Percentiles rank a stretch among this genome's conserved stretches.
Evolutionary conservation across 2,797 vertebrate species (phyloP).

Genomic region (Cossypha heuglini): DNA sequence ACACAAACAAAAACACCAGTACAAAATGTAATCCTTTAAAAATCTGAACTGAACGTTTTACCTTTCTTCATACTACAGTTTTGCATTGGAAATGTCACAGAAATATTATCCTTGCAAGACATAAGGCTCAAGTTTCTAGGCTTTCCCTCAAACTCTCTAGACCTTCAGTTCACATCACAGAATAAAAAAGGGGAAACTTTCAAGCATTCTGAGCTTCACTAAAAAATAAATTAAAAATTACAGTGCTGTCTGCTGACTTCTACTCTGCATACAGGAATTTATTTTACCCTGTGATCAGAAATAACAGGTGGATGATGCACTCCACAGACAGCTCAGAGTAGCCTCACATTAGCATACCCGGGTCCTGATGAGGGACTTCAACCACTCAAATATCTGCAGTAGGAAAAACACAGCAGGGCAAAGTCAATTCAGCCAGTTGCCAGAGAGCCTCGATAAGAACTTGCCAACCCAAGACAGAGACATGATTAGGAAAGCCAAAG

Average conservation of each 20-base stretch:
- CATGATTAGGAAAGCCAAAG: not conserved
- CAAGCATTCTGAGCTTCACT: not conserved
- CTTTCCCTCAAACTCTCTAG: not conserved
- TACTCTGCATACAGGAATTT: not conserved
- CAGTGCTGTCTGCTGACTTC: not conserved
- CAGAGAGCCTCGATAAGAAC: fast-evolving
- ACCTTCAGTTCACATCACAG: not conserved
- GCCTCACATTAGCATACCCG: not conserved
- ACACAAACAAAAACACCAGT: not conserved
- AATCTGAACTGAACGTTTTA: not conserved
- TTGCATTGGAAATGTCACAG: not conserved
- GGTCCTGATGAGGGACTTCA: not conserved
- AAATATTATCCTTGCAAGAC: not conserved
- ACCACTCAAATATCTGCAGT: not conserved
- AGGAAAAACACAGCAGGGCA: not conserved
- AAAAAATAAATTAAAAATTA: not conserved
- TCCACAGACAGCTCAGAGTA: not conserved
- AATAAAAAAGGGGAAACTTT: not conserved
- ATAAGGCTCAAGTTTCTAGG: not conserved
- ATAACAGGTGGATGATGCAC: not conserved
- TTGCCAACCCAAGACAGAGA: not conserved
- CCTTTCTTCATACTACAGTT: not conserved
- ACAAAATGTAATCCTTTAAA: not conserved
- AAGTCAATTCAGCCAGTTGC: not conserved
- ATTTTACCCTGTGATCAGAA: not conserved